Evolutionary conservation across 2,888 invertebrate genomes (phyloP).

Genomic region (Pterobdella sp.): DNA sequence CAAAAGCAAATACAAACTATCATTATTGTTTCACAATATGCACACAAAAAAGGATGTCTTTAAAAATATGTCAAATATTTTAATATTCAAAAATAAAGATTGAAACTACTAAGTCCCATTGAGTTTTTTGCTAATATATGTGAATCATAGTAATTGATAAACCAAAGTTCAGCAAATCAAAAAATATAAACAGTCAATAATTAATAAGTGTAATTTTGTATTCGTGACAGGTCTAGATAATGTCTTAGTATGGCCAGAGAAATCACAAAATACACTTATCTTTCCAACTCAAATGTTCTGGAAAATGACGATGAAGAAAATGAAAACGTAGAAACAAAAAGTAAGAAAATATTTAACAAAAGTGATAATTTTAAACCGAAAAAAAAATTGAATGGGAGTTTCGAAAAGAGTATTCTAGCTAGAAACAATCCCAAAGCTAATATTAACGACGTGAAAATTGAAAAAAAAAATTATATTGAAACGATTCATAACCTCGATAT

Average conservation of each 20-base stretch:
- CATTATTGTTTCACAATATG: no score
- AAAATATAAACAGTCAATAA: not conserved
- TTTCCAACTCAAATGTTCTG: not conserved
- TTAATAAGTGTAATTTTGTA: not conserved
- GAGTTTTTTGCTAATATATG: no score
- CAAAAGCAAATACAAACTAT: no score
- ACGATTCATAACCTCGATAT: not conserved
- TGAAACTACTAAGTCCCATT: no score
- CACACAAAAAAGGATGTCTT: no score
- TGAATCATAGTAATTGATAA: no score
- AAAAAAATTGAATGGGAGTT: not conserved
- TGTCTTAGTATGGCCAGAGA: not conserved
- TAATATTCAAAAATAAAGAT: no score
- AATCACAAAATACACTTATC: slow-evolving; percentile 5
- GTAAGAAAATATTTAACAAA: not conserved
- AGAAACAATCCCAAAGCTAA: not conserved
- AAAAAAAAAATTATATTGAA: not conserved
- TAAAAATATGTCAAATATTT: no score
- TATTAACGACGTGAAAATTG: not conserved
- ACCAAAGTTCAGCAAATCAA: not conserved
- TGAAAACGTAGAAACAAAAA: slow-evolving; percentile 12
- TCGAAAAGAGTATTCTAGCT: not conserved
- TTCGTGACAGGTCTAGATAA: not conserved
- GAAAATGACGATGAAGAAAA: slow-evolving; percentile 20
- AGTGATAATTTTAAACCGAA: not conserved